Evolutionary conservation across 53 echinoderm and acorn worm species (phyloP).

Genomic region (Mesocentrotus franciscanus): DNA sequence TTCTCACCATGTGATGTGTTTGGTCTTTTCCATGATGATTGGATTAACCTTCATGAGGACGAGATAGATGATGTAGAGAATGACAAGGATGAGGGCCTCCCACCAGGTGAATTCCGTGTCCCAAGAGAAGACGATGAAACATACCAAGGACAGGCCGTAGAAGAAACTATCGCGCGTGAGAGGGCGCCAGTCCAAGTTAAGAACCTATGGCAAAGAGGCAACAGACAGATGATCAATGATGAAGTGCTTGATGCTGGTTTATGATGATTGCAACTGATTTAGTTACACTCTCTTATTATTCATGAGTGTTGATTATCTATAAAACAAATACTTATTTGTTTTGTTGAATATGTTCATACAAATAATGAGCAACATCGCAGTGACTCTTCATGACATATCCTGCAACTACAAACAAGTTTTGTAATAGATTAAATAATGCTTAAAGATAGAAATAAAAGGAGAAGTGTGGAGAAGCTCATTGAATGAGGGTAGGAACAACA

Average conservation of each 20-base stretch:
- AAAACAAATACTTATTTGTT: no score
- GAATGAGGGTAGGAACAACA: no score
- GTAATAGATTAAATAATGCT: no score
- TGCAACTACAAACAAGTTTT: no score
- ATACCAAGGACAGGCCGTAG: conserved; percentile 87
- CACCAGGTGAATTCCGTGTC: conserved; percentile 77
- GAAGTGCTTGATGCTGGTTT: neutral
- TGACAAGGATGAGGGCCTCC: conserved; percentile 82
- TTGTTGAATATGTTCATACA: no score
- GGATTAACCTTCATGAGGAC: conserved; percentile 93
- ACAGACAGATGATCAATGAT: neutral
- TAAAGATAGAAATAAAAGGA: no score
- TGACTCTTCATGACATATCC: no score
- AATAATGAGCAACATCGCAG: no score
- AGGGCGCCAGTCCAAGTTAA: conserved; percentile 93
- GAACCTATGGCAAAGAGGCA: conserved; percentile 71
- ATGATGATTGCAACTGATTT: no score
- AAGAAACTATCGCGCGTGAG: conserved; percentile 85
- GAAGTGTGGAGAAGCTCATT: no score
- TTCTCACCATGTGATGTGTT: conserved; percentile 71
- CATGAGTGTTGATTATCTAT: no score
- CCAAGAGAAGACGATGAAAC: conserved; percentile 94
- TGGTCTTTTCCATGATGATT: conserved; percentile 77
- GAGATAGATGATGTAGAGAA: conserved; percentile 86
- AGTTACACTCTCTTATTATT: no score